Evolutionary conservation across 1,140 invertebrate species (phyloP).

Genomic region (Drosophila insularis): DNA sequence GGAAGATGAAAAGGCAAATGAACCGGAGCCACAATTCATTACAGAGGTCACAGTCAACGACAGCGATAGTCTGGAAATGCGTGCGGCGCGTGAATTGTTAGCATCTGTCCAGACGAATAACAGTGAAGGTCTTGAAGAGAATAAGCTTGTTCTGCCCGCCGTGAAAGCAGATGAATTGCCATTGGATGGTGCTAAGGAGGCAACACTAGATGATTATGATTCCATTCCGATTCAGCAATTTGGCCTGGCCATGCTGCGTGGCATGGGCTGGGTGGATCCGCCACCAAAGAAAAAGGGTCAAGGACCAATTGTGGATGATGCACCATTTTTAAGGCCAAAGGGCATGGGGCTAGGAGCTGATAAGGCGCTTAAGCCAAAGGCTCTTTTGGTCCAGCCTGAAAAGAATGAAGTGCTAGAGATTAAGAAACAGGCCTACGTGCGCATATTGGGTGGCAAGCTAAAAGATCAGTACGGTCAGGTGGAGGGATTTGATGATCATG

Average conservation of each 20-base stretch:
- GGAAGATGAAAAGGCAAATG: slow-evolving; percentile 51
- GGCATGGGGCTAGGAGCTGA: slow-evolving; percentile 96
- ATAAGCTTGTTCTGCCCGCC: slow-evolving; percentile 83
- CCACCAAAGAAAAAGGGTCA: slow-evolving; percentile 87
- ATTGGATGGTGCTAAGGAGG: slow-evolving; percentile 85
- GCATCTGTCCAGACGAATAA: slow-evolving; percentile 59
- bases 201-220: slow-evolving; percentile 94
- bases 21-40: slow-evolving; percentile 45
- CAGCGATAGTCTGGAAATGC: slow-evolving; percentile 83
- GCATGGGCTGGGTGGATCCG: slow-evolving; percentile 93
- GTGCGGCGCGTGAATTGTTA: slow-evolving; percentile 83
- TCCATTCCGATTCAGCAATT: slow-evolving; percentile 92
- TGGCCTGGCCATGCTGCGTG: slow-evolving; percentile 95
- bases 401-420: slow-evolving; percentile 86
- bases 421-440: slow-evolving; percentile 87
- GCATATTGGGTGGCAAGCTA: slow-evolving; percentile 88
- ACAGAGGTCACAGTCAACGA: slow-evolving; percentile 66
- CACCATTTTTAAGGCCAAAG: slow-evolving; percentile 87
- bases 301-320: slow-evolving; percentile 84
- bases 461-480: slow-evolving; percentile 92
- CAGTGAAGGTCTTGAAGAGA: slow-evolving; percentile 78
- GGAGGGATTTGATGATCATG: slow-evolving; percentile 93
- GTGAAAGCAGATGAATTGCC: slow-evolving; percentile 83
- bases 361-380: slow-evolving; percentile 84
- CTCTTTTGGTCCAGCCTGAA: slow-evolving; percentile 79